Evolutionary conservation across 2,888 invertebrate genomes (phyloP).

Genomic region (Cephalotes varians): DNA sequence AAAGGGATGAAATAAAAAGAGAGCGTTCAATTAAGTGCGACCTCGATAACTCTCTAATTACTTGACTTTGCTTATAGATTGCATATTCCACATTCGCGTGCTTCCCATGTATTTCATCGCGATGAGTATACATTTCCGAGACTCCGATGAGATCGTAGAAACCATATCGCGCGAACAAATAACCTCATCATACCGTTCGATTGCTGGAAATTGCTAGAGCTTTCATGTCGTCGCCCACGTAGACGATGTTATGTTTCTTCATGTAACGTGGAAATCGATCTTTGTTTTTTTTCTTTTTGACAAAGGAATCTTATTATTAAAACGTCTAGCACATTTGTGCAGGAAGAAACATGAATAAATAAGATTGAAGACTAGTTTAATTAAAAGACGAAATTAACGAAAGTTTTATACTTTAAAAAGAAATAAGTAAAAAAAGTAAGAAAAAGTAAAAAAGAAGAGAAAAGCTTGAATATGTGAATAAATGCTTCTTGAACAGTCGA

Average conservation of each 20-base stretch:
- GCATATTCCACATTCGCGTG: conserved; percentile 6
- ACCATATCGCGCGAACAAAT: conserved; percentile 51
- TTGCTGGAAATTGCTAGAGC: conserved; percentile 49
- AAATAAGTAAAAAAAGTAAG: not conserved
- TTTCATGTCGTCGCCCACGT: conserved; percentile 7
- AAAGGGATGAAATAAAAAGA: not conserved
- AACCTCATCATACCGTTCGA: conserved; percentile 51
- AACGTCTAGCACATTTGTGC: not conserved
- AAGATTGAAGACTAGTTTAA: conserved; percentile 10
- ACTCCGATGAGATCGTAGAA: conserved; percentile 22
- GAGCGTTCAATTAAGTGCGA: conserved; percentile 27
- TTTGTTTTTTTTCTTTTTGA: not conserved
- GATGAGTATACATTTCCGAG: conserved; percentile 34
- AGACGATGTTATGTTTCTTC: conserved; percentile 28
- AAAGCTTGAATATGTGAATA: not conserved
- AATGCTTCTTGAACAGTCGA: not conserved
- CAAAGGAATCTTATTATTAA: not conserved
- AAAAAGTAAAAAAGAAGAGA: not conserved
- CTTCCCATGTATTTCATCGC: conserved; percentile 9
- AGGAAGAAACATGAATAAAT: conserved; percentile 2
- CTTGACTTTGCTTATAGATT: conserved; percentile 12
- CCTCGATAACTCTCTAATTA: conserved; percentile 46
- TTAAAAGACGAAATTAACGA: not conserved
- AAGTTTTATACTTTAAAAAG: not conserved
- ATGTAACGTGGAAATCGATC: conserved; percentile 34